Base-by-base conservation (phyloP, 2,888 invertebrate species). In the Andrena chrysosceles region DNA sequence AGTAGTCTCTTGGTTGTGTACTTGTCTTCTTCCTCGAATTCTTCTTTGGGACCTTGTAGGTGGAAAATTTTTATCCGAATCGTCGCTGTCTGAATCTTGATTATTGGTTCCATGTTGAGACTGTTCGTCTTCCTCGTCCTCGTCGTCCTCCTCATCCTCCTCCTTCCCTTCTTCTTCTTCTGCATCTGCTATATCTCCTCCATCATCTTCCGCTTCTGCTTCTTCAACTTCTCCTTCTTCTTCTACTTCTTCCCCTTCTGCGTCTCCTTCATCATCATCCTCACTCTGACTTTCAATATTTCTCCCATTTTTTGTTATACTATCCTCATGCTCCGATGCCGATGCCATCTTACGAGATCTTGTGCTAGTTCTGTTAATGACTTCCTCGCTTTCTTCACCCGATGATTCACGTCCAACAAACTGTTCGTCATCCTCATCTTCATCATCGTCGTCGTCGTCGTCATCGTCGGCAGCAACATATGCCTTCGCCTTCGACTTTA, bases 311-410 rank as follows among this genome's bases (percentile, higher is more conserved):
- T 77, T 84, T n/a, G 68, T 60, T 0, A 66, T 52, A 1, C 67
- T 77, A 13, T 70, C 63, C 20, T 74, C 80, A 1, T 52, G 78
- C 69, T 84, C 84, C 13, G 84, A 29, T 5, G 78, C 35, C 35
- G 81, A 75, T 2, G 78, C 83, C 62, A 84, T 79, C 62, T 87
- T 90, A 29, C 90, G 87, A 3, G 90, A 89, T 77, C 90, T 89
- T 33, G 89, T 89, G 35, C 85, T 85, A 16, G 89, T 91, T 70
- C 81, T 87, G 52, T 88, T 87, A 31, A 89, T 88, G 4, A 90
- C 89, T 83, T 91, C 87, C 13, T 87, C 90, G 3, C 90, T 89
- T 26, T 92, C 93, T 29, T 90, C 90, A 23, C 91, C 91, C n/a
- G 88, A 83, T 5, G 86, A 85, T 20, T 90, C 89, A 23, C 80